These are phyloP conservation scores for Metaphire vulgaris DNA, from an alignment of 1,140 invertebrate genomes.

Conservation along the genomic window DNA sequence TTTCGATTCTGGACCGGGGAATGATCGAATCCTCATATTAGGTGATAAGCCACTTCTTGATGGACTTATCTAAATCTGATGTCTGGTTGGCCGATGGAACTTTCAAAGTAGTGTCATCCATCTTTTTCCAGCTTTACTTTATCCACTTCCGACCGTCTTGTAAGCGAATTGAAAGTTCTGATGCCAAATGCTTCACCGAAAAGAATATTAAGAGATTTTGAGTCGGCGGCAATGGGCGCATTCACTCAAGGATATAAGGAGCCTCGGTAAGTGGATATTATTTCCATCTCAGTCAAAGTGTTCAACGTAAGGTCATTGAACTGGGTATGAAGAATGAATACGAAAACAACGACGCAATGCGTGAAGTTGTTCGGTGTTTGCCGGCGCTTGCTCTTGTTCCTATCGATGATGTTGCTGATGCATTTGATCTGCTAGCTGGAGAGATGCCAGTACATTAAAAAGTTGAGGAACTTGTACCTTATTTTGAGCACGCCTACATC, in stretches of 20 bases:
- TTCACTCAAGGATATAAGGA: constrained; percentile 27
- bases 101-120: background rate
- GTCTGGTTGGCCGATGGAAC: constrained; percentile 11
- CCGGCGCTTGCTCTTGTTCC: background rate
- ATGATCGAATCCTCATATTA: background rate
- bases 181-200: background rate
- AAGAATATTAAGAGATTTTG: constrained; percentile 21
- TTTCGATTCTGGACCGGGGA: constrained; percentile 2
- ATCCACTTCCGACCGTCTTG: constrained; percentile 9
- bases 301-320: constrained; percentile 30
- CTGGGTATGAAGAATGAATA: constrained; percentile 19
- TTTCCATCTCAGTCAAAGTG: constrained; percentile 32
- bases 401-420: background rate
- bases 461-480: background rate
- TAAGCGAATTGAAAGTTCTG: background rate
- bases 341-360: background rate
- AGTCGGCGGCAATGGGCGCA: constrained; percentile 22
- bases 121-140: constrained; percentile 1
- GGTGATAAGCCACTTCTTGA: background rate
- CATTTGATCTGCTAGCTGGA: constrained; percentile 1
- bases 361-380: background rate
- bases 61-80: background rate
- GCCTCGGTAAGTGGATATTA: constrained; percentile 28
- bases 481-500: background rate
- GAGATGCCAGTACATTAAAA: background rate